Evolutionary conservation across 2,888 invertebrate genomes (phyloP).

Genomic region (Philopedon plagiatum): DNA sequence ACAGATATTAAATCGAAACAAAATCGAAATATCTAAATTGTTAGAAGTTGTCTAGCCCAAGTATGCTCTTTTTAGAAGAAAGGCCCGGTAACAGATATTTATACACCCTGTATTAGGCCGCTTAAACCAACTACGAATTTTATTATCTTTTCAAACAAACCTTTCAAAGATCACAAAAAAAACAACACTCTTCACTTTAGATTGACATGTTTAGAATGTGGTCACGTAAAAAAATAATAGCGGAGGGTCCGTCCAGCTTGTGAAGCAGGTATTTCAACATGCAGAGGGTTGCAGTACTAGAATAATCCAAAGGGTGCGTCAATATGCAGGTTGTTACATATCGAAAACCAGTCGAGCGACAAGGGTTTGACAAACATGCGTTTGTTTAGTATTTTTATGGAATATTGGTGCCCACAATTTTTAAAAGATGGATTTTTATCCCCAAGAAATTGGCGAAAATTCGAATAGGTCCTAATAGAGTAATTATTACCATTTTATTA

Average conservation of each 20-base stretch:
- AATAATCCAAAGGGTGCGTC: slow-evolving; percentile 36
- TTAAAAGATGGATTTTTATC: too few species aligned
- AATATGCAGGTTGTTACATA: slow-evolving; percentile 45
- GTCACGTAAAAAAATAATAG: slow-evolving; percentile 27
- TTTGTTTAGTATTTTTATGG: slow-evolving; percentile 26
- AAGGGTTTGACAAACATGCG: slow-evolving; percentile 42
- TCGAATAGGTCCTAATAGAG: too few species aligned
- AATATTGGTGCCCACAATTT: neutral
- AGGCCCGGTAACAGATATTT: too few species aligned
- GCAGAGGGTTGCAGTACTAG: slow-evolving; percentile 34
- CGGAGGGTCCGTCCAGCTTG: slow-evolving; percentile 24
- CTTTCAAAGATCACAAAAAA: slow-evolving; percentile 3
- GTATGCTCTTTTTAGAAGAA: too few species aligned
- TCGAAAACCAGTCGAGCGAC: slow-evolving; percentile 33
- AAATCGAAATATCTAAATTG: too few species aligned
- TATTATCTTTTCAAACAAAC: neutral
- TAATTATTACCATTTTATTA: too few species aligned
- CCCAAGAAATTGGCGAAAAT: too few species aligned
- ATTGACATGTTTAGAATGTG: slow-evolving; percentile 29
- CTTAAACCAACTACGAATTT: neutral
- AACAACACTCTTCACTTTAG: slow-evolving; percentile 3
- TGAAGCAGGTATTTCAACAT: slow-evolving; percentile 34
- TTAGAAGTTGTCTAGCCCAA: too few species aligned
- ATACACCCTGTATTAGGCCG: too few species aligned
- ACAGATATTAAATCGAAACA: too few species aligned